Evolutionary conservation across 2,797 vertebrate genomes (phyloP), one percentile per base, ranked within the genome.

Genomic region (Decapterus maruadsi): DNA sequence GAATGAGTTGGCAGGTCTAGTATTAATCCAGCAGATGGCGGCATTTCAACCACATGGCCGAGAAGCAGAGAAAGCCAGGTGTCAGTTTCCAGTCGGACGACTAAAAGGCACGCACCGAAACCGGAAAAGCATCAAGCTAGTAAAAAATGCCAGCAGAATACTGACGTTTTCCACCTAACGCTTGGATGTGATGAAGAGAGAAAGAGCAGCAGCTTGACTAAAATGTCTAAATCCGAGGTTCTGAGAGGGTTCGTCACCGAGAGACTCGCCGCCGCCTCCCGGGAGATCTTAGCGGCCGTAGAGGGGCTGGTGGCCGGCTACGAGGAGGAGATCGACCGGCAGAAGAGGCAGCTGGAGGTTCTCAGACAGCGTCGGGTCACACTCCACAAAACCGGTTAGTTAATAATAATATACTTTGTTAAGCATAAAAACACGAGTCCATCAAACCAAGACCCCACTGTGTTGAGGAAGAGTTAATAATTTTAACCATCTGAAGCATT

Each of bases 251-350:
- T 90, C 0, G 71, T 90, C 0, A 29, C 83, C 0, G 77, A 89
- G 1, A 78, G 55, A 6, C 89, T 92, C 46, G 45, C 80, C 20
- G 82, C 82, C 0, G 83, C 77, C 1, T 61, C 88, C 1, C 77
- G 10, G 79, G 89, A 92, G 0, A 89, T 92, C 56, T 16, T 87
- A 3, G 71, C 80, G 68, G 82, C 4, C 0, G 75, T 90, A 0
- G 90, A 90, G 5, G 14, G 67, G 2, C 22, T 72, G 19, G 80
- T 88, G 0, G 20, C 79, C 80, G 89, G 45, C 0, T 90, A 85
- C 12, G 89, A 92, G 83, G 88, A 78, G 42, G 86, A 90, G 86
- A 55, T 90, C 0, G 48, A 31, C 14, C 86, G 77, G 50, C 90
- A 86, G 83, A 62, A 19, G 76, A 53, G 11, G 0, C 81, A 86